phyloP scores from a whole-genome alignment of 2,797 vertebrate species.

The Gallinago solitaria region DNA sequence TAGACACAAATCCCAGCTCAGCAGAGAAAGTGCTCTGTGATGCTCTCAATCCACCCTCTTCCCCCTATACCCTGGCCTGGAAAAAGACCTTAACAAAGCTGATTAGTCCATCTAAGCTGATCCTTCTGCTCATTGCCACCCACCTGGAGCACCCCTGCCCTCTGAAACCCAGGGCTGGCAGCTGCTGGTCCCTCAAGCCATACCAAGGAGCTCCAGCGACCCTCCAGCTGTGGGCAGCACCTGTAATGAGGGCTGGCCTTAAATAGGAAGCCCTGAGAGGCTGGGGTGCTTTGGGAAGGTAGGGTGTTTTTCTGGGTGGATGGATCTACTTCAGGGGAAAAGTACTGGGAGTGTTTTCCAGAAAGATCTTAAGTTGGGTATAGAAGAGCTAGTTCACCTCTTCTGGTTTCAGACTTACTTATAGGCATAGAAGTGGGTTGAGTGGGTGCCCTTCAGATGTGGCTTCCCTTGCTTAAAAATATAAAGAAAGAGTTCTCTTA shows the following conservation, averaged over 20 bases:
- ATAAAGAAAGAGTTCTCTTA: neutral
- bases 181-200: neutral
- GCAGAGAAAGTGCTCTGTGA: neutral
- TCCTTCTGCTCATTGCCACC: neutral
- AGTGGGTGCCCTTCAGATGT: neutral
- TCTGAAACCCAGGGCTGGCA: neutral
- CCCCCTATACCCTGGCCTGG: neutral
- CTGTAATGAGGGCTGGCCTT: neutral
- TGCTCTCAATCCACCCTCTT: neutral
- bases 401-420: neutral
- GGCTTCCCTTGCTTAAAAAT: neutral
- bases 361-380: neutral
- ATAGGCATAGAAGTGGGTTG: neutral
- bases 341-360: neutral
- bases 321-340: neutral
- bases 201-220: neutral
- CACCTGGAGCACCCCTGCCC: neutral
- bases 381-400: neutral
- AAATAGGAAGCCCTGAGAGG: neutral
- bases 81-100: neutral
- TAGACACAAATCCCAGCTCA: neutral
- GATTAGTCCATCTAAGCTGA: neutral
- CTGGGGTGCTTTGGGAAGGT: neutral
- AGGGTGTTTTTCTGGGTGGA: neutral
- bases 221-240: neutral